These are phyloP conservation scores for Sebastes diploproa DNA, from an alignment of 2,797 vertebrate species.

Conservation along the genomic window DNA sequence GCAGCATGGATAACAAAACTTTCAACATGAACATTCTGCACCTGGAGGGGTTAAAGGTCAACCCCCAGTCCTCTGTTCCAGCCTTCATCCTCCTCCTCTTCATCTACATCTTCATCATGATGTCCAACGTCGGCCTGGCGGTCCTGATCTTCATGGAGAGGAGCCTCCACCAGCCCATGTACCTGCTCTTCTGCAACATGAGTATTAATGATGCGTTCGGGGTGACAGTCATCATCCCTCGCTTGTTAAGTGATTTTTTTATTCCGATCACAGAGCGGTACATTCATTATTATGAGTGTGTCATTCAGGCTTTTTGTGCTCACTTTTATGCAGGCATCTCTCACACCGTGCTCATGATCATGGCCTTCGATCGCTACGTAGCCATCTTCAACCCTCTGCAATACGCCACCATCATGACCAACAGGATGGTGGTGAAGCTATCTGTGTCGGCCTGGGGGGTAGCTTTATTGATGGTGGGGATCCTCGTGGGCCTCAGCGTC, in stretches of 20 bases:
- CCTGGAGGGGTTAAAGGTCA: constrained; percentile 64
- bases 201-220: constrained; percentile 76
- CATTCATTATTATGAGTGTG: constrained; percentile 70
- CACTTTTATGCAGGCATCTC: constrained; percentile 77
- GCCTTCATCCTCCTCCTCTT: constrained; percentile 59
- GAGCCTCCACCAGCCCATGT: constrained; percentile 85
- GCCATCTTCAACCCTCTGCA: constrained; percentile 84
- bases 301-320: constrained; percentile 82
- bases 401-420: constrained; percentile 77
- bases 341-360: constrained; percentile 82
- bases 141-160: constrained; percentile 42
- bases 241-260: constrained; percentile 77
- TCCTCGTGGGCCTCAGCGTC: constrained; percentile 71
- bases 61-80: neutral
- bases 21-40: neutral
- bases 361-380: constrained; percentile 86
- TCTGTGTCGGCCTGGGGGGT: constrained; percentile 50
- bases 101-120: constrained; percentile 57
- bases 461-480: constrained; percentile 58
- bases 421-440: constrained; percentile 66
- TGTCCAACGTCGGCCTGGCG: constrained; percentile 67
- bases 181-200: constrained; percentile 85
- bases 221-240: constrained; percentile 65
- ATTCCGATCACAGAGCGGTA: neutral
- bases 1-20: neutral